A percentile compares a stretch with the other conserved stretches of the same genome.
phyloP scores from a whole-genome alignment of 2,113 vertebrate species.

The Ginglymostoma cirratum region DNA sequence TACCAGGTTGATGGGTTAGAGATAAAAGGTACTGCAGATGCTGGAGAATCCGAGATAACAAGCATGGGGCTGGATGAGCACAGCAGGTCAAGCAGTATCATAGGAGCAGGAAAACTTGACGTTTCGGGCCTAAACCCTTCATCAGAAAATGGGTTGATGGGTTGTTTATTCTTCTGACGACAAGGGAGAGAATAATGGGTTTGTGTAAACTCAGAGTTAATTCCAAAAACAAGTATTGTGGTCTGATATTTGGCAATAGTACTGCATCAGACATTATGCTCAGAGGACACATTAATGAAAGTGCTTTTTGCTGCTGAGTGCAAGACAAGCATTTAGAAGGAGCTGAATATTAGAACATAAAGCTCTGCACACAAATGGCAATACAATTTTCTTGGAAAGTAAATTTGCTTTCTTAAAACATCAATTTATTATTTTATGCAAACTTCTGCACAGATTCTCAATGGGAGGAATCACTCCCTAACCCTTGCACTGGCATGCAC shows the following conservation, averaged over 20 bases:
- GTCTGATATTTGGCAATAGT: neutral
- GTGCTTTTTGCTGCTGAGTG: neutral
- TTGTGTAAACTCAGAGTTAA: neutral
- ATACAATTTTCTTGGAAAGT: neutral
- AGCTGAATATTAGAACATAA: neutral
- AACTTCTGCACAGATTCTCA: no score
- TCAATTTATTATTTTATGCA: no score
- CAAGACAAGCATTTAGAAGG: neutral
- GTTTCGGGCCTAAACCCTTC: no score
- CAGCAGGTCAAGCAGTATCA: no score
- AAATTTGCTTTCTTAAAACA: neutral
- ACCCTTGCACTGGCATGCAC: neutral
- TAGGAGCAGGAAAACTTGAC: no score
- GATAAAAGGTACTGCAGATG: no score
- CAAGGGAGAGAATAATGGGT: neutral
- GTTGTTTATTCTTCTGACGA: neutral
- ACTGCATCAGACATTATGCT: neutral
- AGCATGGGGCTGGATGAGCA: no score
- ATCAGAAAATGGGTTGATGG: neutral
- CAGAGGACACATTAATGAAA: neutral
- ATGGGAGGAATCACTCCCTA: no score
- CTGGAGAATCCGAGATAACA: no score
- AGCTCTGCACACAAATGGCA: neutral
- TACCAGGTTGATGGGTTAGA: neutral
- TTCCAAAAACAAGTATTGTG: neutral